phyloP scores from a whole-genome alignment of 2,888 invertebrate genomes.

The Cheilosia impressa region DNA sequence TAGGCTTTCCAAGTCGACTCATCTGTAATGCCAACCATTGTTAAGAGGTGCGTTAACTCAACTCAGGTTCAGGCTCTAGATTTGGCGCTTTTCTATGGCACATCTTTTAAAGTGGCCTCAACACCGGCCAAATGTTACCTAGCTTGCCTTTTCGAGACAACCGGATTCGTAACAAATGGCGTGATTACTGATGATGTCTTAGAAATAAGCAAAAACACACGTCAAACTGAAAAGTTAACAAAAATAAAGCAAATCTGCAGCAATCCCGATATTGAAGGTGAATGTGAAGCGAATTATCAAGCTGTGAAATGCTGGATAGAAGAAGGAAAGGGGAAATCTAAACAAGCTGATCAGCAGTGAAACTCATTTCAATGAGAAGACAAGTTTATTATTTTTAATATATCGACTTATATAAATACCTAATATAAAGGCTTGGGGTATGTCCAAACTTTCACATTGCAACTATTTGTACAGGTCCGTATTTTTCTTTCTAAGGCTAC shows the following conservation, averaged over 20 bases:
- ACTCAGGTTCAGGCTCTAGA: neutral
- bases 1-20: neutral
- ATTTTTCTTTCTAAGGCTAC: neutral
- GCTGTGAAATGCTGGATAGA: neutral
- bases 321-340: neutral
- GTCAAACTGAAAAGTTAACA: neutral
- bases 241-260: neutral
- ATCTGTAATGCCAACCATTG: neutral
- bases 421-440: no score
- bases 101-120: neutral
- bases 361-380: no score
- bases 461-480: neutral
- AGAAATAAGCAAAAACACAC: neutral
- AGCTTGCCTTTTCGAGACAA: neutral
- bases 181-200: slow-evolving; percentile 1
- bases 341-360: neutral
- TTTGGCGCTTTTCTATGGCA: slow-evolving; percentile 18
- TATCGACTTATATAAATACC: no score
- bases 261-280: slow-evolving; percentile 4
- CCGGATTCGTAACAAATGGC: slow-evolving; percentile 5
- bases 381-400: no score
- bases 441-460: no score
- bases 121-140: slow-evolving; percentile 23
- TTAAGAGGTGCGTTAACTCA: slow-evolving; percentile 11
- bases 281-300: slow-evolving; percentile 11